Percentiles rank a stretch among this genome's conserved stretches.
These are phyloP conservation scores for Lamprotornis superbus DNA, from an alignment of 2,113 vertebrate genomes.

Conservation along the genomic window DNA sequence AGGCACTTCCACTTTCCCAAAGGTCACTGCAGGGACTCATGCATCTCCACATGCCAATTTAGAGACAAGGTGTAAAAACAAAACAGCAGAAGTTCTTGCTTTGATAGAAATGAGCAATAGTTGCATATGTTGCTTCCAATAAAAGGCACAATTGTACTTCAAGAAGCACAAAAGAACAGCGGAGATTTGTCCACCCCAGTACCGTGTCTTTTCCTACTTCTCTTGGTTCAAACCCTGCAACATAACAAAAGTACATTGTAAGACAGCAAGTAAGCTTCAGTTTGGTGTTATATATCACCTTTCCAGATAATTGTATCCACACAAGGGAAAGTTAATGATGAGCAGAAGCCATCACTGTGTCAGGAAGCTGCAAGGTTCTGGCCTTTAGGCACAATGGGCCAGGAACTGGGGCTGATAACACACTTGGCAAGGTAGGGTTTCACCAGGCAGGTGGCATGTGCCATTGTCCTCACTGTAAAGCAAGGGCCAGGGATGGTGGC, in stretches of 20 bases:
- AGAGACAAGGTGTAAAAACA: neutral
- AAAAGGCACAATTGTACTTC: neutral
- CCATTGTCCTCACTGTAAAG: neutral
- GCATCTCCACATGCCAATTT: neutral
- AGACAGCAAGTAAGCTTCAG: conserved; percentile 3
- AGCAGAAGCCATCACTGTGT: neutral
- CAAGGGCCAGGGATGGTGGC: neutral
- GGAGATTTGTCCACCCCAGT: neutral
- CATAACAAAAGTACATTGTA: neutral
- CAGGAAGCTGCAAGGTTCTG: neutral
- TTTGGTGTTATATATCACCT: neutral
- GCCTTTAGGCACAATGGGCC: neutral
- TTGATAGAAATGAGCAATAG: neutral
- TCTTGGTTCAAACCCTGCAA: neutral
- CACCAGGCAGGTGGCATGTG: neutral
- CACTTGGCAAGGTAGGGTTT: neutral
- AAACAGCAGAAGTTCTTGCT: neutral
- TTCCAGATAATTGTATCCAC: neutral
- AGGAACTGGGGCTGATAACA: neutral
- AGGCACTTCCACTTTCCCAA: neutral
- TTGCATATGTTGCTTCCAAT: neutral
- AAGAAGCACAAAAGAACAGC: neutral
- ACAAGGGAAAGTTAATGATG: neutral
- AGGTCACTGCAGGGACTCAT: neutral
- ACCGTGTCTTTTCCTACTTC: neutral